These are phyloP conservation scores for Brachypterus glaber DNA, from an alignment of 2,888 invertebrate species.

Conservation along the genomic window DNA sequence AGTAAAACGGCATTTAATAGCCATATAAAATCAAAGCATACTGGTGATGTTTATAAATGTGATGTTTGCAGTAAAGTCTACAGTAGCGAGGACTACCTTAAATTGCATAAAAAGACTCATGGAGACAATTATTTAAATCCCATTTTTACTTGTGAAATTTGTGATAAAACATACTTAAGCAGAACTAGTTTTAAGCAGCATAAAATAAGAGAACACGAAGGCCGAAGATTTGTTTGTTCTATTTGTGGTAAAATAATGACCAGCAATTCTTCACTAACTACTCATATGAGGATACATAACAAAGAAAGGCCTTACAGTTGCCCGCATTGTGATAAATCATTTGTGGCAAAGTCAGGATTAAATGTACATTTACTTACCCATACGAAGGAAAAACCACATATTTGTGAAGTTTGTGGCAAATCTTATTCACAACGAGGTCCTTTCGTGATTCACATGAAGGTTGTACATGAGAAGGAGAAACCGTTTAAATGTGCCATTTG, in stretches of 20 bases:
- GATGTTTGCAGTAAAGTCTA: slow-evolving; percentile 9
- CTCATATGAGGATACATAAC: slow-evolving; percentile 26
- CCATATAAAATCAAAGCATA: background rate
- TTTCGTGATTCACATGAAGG: slow-evolving; percentile 39
- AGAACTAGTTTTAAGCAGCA: slow-evolving; percentile 18
- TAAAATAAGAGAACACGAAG: slow-evolving; percentile 16
- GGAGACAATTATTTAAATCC: background rate
- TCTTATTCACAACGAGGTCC: slow-evolving; percentile 41
- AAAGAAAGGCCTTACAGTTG: slow-evolving; percentile 30
- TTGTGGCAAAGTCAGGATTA: slow-evolving; percentile 27
- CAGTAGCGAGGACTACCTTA: slow-evolving; percentile 7
- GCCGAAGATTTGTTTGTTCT: slow-evolving; percentile 12
- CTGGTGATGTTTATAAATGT: slow-evolving; percentile 2
- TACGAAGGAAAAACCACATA: slow-evolving; percentile 32
- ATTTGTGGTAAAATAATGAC: slow-evolving; percentile 11
- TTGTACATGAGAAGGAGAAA: slow-evolving; percentile 48
- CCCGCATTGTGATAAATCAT: slow-evolving; percentile 27
- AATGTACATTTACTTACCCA: slow-evolving; percentile 22
- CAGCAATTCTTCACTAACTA: background rate
- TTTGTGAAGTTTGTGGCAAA: slow-evolving; percentile 48
- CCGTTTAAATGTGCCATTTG: slow-evolving; percentile 44
- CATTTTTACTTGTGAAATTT: background rate
- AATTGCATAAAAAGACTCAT: background rate
- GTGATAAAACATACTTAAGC: background rate
- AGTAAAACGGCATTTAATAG: background rate